Evolutionary conservation across 2,113 vertebrate species (phyloP).

Genomic region (Ophthalmotilapia sp.): DNA sequence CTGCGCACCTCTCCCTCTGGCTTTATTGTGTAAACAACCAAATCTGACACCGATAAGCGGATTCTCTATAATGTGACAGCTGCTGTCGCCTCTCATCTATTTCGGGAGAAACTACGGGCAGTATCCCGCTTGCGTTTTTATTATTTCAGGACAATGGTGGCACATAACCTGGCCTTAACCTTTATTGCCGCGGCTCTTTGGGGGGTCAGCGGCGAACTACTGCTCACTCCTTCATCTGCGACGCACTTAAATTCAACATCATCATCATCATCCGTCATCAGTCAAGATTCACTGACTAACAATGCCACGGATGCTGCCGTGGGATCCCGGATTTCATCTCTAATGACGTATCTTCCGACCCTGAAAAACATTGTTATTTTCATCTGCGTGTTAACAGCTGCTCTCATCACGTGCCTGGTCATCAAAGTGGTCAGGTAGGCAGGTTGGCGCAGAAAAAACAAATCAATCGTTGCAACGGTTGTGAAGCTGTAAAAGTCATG

Average conservation of each 20-base stretch:
- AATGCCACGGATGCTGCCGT: constrained; percentile 48
- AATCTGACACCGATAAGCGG: neutral
- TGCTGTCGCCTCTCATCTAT: constrained; percentile 6
- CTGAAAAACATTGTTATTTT: constrained; percentile 83
- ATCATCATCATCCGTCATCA: neutral
- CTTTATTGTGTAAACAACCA: neutral
- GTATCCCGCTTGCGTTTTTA: neutral
- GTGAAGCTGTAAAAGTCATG: neutral
- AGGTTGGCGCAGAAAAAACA: neutral
- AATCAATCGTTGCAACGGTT: neutral
- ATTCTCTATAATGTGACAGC: constrained; percentile 44
- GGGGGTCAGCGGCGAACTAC: constrained; percentile 29
- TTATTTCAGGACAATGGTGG: constrained; percentile 28
- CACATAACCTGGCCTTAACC: constrained; percentile 20
- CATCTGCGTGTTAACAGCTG: constrained; percentile 78
- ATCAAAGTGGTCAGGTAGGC: constrained; percentile 84
- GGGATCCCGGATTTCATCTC: constrained; percentile 68
- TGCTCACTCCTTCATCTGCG: constrained; percentile 32
- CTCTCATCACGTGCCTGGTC: constrained; percentile 82
- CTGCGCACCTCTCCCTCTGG: neutral
- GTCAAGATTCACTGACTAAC: neutral
- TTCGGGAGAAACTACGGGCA: neutral
- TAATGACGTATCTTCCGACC: constrained; percentile 80
- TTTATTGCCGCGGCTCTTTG: constrained; percentile 37
- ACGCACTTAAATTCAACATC: constrained; percentile 58